These are phyloP conservation scores for Tragelaphus oryx DNA, from an alignment of 2,797 vertebrate species.

Conservation along the genomic window DNA sequence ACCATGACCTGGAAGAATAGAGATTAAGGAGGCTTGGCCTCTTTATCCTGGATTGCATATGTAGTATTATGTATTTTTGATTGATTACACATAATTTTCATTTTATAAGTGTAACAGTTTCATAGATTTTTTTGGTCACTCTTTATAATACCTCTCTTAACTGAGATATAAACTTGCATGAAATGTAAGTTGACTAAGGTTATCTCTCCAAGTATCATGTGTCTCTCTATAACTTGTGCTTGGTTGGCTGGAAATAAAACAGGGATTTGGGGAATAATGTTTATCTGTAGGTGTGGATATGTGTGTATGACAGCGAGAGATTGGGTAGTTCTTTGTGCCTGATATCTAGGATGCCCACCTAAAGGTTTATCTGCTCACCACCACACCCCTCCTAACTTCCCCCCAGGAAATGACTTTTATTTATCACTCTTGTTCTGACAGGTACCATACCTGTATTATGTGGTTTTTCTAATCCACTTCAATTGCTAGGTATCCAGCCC, in stretches of 20 bases:
- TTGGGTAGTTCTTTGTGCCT: not conserved
- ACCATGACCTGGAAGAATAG: not conserved
- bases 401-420: not conserved
- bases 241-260: not conserved
- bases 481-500: not conserved
- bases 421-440: not conserved
- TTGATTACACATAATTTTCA: not conserved
- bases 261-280: not conserved
- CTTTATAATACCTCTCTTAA: not conserved
- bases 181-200: not conserved
- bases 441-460: not conserved
- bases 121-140: not conserved
- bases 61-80: not conserved
- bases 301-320: not conserved
- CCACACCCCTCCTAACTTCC: not conserved
- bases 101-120: constrained; percentile 4
- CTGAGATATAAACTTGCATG: not conserved
- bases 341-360: not conserved
- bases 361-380: not conserved
- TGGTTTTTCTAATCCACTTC: not conserved
- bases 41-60: not conserved
- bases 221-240: not conserved
- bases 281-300: not conserved
- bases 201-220: not conserved
- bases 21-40: not conserved